phyloP scores from a whole-genome alignment of 2,113 vertebrate genomes.

The Gobiocypris rarus region DNA sequence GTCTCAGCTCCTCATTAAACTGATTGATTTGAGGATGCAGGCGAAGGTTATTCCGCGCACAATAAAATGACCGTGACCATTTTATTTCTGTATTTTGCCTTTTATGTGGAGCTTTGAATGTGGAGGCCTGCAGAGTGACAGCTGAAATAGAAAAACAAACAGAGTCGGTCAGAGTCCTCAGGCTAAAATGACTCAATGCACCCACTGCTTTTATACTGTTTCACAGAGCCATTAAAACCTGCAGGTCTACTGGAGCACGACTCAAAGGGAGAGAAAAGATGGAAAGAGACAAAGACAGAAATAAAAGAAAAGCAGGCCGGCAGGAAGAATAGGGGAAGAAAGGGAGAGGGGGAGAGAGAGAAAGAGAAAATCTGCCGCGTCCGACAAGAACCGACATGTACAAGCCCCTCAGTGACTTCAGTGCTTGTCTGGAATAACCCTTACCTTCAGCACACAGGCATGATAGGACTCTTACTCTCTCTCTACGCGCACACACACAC shows the following conservation, averaged over 20 bases:
- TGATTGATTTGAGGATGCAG: conserved; percentile 32
- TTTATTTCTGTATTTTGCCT: conserved; percentile 29
- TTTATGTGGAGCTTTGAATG: neutral
- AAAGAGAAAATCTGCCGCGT: conserved; percentile 52
- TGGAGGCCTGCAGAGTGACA: conserved; percentile 27
- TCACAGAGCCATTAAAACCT: conserved; percentile 39
- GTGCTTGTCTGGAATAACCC: conserved; percentile 50
- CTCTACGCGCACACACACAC: conserved; percentile 34
- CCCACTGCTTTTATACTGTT: conserved; percentile 29
- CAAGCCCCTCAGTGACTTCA: conserved; percentile 60
- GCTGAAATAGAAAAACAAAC: conserved; percentile 30
- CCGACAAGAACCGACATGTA: conserved; percentile 65
- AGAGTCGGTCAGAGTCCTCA: conserved; percentile 35
- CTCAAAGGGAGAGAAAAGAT: conserved; percentile 10
- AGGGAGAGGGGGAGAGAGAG: conserved; percentile 51
- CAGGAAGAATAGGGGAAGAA: conserved; percentile 32
- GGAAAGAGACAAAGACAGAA: conserved; percentile 23
- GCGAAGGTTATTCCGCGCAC: neutral
- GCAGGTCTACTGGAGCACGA: conserved; percentile 33
- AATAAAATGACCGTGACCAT: neutral
- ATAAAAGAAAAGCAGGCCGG: neutral
- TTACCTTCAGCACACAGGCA: conserved; percentile 53
- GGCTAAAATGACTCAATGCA: conserved; percentile 35
- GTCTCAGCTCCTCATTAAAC: conserved; percentile 16
- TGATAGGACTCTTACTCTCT: conserved; percentile 10